A percentile compares a stretch with the other conserved stretches of the same genome.
phyloP scores from a whole-genome alignment of 2,797 vertebrate species.

The Mormyrus proboscirostris region DNA sequence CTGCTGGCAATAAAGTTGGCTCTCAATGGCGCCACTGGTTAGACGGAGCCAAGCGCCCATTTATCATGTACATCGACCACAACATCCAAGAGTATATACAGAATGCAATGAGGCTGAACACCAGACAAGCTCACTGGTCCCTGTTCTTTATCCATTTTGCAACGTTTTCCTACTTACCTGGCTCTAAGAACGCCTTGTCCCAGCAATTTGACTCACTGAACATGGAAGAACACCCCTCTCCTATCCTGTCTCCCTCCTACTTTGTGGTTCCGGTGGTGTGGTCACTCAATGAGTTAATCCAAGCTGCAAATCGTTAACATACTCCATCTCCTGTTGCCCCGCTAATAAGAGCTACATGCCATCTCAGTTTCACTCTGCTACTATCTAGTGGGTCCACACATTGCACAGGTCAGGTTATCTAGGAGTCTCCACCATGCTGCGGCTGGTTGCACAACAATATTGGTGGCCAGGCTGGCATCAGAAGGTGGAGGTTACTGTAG shows the following conservation, averaged over 20 bases:
- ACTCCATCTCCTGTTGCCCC: background rate
- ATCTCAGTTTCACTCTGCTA: background rate
- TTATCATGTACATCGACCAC: too few species aligned
- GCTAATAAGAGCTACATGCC: background rate
- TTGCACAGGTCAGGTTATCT: background rate
- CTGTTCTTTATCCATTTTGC: background rate
- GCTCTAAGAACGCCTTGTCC: background rate
- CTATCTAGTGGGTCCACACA: background rate
- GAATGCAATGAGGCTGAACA: background rate
- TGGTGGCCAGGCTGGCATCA: background rate
- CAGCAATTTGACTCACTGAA: background rate
- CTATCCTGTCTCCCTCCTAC: too few species aligned
- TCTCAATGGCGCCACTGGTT: too few species aligned
- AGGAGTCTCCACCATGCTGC: background rate
- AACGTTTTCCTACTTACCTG: background rate
- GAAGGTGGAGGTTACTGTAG: background rate
- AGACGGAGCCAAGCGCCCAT: too few species aligned
- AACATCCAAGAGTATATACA: background rate
- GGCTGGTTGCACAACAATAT: background rate
- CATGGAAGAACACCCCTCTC: too few species aligned
- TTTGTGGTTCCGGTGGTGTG: too few species aligned
- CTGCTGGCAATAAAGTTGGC: too few species aligned
- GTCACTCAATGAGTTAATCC: too few species aligned
- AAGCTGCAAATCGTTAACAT: too few species aligned
- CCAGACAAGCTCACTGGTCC: background rate